Evolutionary conservation across 2,888 invertebrate genomes (phyloP), one percentile per base, ranked within the genome.

Genomic region (Perizoma affinitatum): DNA sequence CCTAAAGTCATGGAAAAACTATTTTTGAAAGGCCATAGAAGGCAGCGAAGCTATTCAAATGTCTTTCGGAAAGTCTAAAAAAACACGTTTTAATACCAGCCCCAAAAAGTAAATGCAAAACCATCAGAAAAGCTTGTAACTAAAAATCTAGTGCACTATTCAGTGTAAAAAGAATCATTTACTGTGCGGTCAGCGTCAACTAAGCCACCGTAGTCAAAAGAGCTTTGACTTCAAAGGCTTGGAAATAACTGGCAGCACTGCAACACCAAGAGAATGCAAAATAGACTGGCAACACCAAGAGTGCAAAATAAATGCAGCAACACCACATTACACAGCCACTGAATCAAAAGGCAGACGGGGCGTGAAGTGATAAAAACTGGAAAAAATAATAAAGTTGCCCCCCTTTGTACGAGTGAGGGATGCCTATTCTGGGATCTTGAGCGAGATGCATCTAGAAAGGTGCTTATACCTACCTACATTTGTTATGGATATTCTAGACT

Each of bases 281-380:
- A 87, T 87, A 87, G 84, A 87, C 86, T 80, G 74, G 77, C 80
- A 82, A 73, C 84, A 79, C 80, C 75, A 81, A 86, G 86, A 88
- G 89, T 85, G 88, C 84, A 92, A 90, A 91, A 90, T 90, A 92
- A 91, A 92, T 90, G 89, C 83, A 75, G 80, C 88, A 85, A 87
- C 88, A 86, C 78, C 89, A 82, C 82, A 90, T 90, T 87, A 90
- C 90, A 90, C 85, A 88, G 87, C 86, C 91, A 92, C 82, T 91
- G 91, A 88, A 88, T 92, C 87, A 89, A 89, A 89, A 87, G 86
- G 82, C 86, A 89, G 88, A 84, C 88, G 70, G 84, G 85, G 89
- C 90, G 89, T 90, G 86, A 90, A 88, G 87, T 87, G 88, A 87
- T 90, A 85, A 85, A 89, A 90, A 90, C 87, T 88, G 87, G 87